phyloP scores from a whole-genome alignment of 2,888 invertebrate species.

The Erpobdella octoculata region DNA sequence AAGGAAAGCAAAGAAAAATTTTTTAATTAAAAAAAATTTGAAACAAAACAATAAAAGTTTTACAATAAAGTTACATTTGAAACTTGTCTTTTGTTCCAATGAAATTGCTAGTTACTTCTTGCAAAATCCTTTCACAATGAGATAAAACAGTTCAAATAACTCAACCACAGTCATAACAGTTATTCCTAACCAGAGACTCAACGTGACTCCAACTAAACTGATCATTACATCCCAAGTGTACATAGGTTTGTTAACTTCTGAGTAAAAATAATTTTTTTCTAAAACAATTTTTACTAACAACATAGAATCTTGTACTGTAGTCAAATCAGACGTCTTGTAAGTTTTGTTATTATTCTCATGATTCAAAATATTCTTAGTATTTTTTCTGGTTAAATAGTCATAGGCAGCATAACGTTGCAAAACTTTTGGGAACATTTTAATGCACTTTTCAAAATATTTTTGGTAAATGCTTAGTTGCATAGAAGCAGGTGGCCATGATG shows the following conservation, averaged over 20 bases:
- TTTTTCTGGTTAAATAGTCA: not conserved
- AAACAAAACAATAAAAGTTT: too few species aligned
- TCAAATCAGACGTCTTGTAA: not conserved
- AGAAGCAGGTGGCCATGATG: constrained; percentile 11
- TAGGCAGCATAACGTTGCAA: not conserved
- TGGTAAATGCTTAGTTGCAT: constrained; percentile 5
- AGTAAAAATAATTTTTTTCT: too few species aligned
- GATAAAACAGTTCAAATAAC: constrained; percentile 12
- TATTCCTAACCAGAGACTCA: constrained; percentile 24
- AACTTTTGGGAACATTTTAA: not conserved
- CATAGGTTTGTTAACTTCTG: constrained; percentile 2
- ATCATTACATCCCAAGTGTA: constrained; percentile 14
- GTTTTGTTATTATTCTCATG: not conserved
- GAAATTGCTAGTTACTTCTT: too few species aligned
- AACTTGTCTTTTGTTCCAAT: too few species aligned
- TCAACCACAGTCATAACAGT: constrained; percentile 22
- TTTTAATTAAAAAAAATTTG: too few species aligned
- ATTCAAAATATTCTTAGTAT: too few species aligned
- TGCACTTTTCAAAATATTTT: not conserved
- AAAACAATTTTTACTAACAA: constrained; percentile 10
- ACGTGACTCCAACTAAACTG: not conserved
- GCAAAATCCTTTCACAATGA: not conserved
- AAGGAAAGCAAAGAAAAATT: too few species aligned
- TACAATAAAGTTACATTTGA: too few species aligned
- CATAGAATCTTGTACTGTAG: not conserved